Percentiles rank a stretch among this genome's conserved stretches.
Conservation (phyloP, 1,140 invertebrate genomes). For the Drosophila hydei region DNA sequence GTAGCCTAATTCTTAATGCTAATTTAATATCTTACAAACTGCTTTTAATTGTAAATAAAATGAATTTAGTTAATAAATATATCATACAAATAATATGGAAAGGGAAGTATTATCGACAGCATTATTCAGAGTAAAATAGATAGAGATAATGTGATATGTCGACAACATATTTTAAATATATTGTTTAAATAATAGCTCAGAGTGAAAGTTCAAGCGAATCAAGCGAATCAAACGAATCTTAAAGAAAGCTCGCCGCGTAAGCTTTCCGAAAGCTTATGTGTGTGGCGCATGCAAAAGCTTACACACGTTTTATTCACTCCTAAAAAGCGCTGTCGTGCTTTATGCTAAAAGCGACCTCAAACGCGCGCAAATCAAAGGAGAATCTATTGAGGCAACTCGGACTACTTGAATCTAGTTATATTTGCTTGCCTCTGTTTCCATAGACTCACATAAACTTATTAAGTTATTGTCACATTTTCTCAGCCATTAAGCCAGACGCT, state of each 20-base stretch:
- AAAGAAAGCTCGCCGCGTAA: background rate
- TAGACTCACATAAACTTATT: constrained; percentile 8
- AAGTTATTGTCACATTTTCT: constrained; percentile 28
- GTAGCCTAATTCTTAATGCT: constrained; percentile 60
- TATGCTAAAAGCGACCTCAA: constrained; percentile 16
- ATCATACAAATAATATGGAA: no score
- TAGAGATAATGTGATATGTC: no score
- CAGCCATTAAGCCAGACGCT: constrained; percentile 27
- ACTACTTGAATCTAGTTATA: background rate
- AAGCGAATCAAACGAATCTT: no score
- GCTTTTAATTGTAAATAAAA: constrained; percentile 82
- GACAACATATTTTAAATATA: constrained; percentile 7
- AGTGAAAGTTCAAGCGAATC: no score
- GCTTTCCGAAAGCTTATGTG: background rate
- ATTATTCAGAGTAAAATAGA: no score
- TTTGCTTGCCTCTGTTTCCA: background rate
- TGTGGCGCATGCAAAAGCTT: background rate
- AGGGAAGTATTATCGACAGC: no score
- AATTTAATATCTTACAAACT: constrained; percentile 72
- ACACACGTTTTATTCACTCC: no score
- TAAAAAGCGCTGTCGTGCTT: background rate
- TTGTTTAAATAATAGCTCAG: background rate
- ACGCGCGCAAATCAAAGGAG: constrained; percentile 10
- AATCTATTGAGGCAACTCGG: background rate
- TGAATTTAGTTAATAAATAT: constrained; percentile 43